A percentile compares a stretch with the other conserved stretches of the same genome.
Conservation (phyloP, 1,140 invertebrate species). For the Drosophila subobscura region DNA sequence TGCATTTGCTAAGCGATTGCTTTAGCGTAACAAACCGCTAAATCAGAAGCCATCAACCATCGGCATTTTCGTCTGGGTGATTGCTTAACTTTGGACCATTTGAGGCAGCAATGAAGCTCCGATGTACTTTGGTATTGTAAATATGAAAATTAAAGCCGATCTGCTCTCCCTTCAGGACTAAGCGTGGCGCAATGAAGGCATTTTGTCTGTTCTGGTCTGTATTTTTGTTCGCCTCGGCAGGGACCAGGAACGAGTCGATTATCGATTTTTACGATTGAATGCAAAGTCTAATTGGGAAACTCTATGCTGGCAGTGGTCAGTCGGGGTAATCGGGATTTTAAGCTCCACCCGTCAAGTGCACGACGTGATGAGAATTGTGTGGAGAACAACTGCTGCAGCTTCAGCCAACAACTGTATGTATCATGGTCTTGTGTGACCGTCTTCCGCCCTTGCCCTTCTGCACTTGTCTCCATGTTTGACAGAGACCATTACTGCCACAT, state of each 20-base stretch:
- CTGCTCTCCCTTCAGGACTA: background rate
- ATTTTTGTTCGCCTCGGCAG: background rate
- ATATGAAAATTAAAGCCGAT: conserved; percentile 16
- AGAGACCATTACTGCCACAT: conserved; percentile 36
- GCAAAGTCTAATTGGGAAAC: conserved; percentile 22
- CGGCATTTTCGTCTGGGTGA: conserved; percentile 22
- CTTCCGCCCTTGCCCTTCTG: conserved; percentile 48
- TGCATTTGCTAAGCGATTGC: conserved; percentile 43
- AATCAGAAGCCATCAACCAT: conserved; percentile 39
- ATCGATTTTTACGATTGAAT: conserved; percentile 16
- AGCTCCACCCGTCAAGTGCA: background rate
- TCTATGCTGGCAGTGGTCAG: background rate
- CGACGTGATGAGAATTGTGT: background rate
- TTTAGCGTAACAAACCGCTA: no score
- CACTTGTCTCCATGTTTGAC: background rate
- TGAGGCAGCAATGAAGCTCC: conserved; percentile 21
- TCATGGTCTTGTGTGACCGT: conserved; percentile 6
- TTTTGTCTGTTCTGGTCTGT: conserved; percentile 1
- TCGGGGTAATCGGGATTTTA: conserved; percentile 2
- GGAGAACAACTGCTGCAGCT: background rate
- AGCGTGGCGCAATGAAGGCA: background rate
- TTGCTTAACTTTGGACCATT: conserved; percentile 29
- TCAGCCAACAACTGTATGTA: conserved; percentile 9
- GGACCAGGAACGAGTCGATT: conserved; percentile 18
- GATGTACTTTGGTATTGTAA: conserved; percentile 22